Base-by-base conservation (phyloP, 2,888 invertebrate species). In the Apodemia mormo region DNA sequence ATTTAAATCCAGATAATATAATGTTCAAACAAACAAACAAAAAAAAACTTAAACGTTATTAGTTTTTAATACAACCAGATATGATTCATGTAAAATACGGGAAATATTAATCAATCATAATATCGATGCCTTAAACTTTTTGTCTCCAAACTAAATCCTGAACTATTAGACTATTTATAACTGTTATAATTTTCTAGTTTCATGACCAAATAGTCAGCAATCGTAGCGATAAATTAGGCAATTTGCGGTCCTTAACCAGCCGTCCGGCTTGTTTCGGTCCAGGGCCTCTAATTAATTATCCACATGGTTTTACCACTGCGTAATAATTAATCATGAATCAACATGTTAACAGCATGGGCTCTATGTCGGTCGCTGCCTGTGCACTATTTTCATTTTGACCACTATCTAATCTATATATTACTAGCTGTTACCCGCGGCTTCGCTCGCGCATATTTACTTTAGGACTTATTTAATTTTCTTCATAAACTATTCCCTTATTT, bases 161-260 rank as follows among this genome's bases (percentile, higher is more conserved):
- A 49, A 49, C 49, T 49, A 49, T 14, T 9, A 49, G n/a, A 52
- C 52, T 49, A 52, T 52, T 52, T 52, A n/a, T 52, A n/a, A 52
- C 52, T 52, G 52, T 52, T 61, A 61, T 33, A 61, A 33, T 65
- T 65, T 68, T 65, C 40, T 54, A 54, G 68, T 69, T 66, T 68
- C 69, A 70, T 67, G 69, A 70, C 69, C 72, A 73, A 80, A 78
- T 73, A 79, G 75, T 72, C 73, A 76, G 76, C 78, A 77, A 81
- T 77, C 79, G 80, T 77, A 73, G 79, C 85, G 83, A 85, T 86
- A 85, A 86, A 87, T 87, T 86, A 85, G 85, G 77, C 84, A 85
- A 87, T 86, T 87, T 87, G 85, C 78, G 86, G 83, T 77, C 72
- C 74, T 71, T 77, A 72, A 70, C 73, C 73, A 68, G 69, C 72